These are phyloP conservation scores for Lutraria rhynchaena DNA, from an alignment of 1,140 invertebrate genomes.

Conservation along the genomic window DNA sequence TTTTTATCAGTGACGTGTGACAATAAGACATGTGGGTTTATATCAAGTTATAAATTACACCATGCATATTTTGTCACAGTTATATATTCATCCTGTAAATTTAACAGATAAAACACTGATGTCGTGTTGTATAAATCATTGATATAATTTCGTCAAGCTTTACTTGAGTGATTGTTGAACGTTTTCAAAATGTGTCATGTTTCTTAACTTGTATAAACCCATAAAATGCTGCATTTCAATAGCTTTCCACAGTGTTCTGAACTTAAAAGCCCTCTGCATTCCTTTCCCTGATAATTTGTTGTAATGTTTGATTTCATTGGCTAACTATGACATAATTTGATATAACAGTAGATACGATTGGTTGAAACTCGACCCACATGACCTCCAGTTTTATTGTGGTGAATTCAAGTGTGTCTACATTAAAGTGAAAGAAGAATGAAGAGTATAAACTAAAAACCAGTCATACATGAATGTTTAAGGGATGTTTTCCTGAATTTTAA, in stretches of 20 bases:
- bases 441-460: slow-evolving; percentile 4
- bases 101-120: too few relatives aligned
- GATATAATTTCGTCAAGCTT: too few relatives aligned
- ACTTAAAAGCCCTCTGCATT: slow-evolving; percentile 37
- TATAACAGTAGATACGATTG: slow-evolving; percentile 52
- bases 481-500: slow-evolving; percentile 36
- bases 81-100: too few relatives aligned
- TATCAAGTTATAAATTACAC: too few relatives aligned
- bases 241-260: slow-evolving; percentile 15
- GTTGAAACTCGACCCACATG: slow-evolving; percentile 36
- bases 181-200: slow-evolving; percentile 12
- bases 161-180: not conserved
- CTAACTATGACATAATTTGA: slow-evolving; percentile 53
- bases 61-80: too few relatives aligned
- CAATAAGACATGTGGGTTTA: too few relatives aligned
- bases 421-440: not conserved
- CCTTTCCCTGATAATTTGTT: slow-evolving; percentile 56
- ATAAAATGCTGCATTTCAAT: slow-evolving; percentile 45
- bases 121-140: too few relatives aligned
- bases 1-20: too few relatives aligned
- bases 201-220: slow-evolving; percentile 5
- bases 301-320: slow-evolving; percentile 53
- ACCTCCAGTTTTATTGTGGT: slow-evolving; percentile 31
- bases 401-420: slow-evolving; percentile 49
- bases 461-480: slow-evolving; percentile 21